Evolutionary conservation across 1,140 invertebrate genomes (phyloP).

Genomic region (Nephotettix cincticeps): DNA sequence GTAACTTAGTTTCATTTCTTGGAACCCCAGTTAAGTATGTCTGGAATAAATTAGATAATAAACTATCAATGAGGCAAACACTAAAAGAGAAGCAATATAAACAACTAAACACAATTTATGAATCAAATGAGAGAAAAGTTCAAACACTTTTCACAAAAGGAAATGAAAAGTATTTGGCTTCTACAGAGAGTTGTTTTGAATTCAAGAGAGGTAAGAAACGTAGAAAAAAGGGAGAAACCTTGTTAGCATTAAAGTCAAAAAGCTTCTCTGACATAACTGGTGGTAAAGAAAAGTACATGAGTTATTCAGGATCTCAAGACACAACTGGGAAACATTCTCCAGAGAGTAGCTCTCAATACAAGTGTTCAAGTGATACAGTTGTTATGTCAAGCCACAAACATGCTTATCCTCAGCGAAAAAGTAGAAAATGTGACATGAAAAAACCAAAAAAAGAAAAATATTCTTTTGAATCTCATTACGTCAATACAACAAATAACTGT

Average conservation of each 20-base stretch:
- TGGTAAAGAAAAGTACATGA: background rate
- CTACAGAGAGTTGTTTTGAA: background rate
- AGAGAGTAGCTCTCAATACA: no score
- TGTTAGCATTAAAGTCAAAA: background rate
- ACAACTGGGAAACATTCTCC: no score
- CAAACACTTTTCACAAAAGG: background rate
- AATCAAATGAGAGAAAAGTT: background rate
- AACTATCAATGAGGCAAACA: background rate
- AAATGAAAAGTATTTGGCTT: background rate
- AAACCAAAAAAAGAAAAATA: no score
- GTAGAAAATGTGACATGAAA: no score
- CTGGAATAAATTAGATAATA: background rate
- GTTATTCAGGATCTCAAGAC: background rate
- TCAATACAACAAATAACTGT: no score
- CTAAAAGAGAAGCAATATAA: background rate
- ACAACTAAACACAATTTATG: background rate
- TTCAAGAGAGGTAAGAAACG: background rate
- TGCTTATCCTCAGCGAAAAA: no score
- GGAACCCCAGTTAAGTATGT: slow-evolving; percentile 5
- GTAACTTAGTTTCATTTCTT: slow-evolving; percentile 2
- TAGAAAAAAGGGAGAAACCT: background rate
- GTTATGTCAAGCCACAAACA: no score
- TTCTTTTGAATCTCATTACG: no score
- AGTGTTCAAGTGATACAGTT: no score
- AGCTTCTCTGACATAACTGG: background rate